Conservation (phyloP, 2,888 invertebrate genomes). For the Parasteatoda lunata region DNA sequence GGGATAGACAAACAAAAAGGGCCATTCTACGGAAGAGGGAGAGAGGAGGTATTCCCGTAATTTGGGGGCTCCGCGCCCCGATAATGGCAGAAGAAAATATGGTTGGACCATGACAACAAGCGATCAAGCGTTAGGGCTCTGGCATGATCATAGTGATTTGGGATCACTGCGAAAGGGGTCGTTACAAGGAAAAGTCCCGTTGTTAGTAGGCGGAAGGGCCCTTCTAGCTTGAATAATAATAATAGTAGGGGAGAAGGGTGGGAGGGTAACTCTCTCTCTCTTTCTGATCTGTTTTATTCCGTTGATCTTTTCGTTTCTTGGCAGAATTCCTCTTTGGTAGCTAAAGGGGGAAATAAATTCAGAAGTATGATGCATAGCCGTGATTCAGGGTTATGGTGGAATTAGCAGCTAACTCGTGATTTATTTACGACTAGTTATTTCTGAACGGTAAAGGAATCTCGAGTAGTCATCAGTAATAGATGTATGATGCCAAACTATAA, state of each 20-base stretch:
- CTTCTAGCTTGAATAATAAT: conserved; percentile 62
- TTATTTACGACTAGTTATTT: conserved; percentile 5
- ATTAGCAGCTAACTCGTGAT: background rate
- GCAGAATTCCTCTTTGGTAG: background rate
- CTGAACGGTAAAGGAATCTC: background rate
- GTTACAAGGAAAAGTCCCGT: conserved; percentile 29
- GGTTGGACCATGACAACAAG: conserved; percentile 53
- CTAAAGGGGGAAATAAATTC: conserved; percentile 19
- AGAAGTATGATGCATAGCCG: background rate
- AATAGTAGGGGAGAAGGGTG: conserved; percentile 7
- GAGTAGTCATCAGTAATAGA: background rate
- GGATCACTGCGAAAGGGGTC: conserved; percentile 27
- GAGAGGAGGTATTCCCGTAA: conserved; percentile 45
- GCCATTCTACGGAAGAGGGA: conserved; percentile 49
- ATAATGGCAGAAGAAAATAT: conserved; percentile 65
- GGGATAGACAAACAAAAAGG: conserved; percentile 52
- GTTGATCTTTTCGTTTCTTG: conserved; percentile 3
- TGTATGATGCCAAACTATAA: background rate
- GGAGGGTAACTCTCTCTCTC: conserved; percentile 13
- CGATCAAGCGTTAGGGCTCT: conserved; percentile 60
- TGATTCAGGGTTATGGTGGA: background rate
- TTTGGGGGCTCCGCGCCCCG: conserved; percentile 50
- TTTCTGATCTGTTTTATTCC: background rate
- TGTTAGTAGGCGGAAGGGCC: conserved; percentile 30
- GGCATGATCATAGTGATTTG: conserved; percentile 56